Conservation (phyloP, 2,888 invertebrate genomes). For the Cheilosia urbana region DNA sequence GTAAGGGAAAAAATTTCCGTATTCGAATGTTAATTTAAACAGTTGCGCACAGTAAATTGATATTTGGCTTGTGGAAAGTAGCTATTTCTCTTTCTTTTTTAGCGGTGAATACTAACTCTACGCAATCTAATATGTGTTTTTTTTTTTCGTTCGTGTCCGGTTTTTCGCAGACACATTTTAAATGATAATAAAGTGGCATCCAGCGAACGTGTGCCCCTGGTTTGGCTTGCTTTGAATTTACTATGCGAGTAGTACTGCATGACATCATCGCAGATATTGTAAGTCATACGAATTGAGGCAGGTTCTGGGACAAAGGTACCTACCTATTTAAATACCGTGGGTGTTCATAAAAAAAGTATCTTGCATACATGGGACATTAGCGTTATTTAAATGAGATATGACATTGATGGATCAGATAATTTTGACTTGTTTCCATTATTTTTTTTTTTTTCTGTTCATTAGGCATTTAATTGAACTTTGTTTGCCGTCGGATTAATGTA, state of each 20-base stretch:
- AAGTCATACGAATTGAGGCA: constrained; percentile 44
- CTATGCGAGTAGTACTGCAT: constrained; percentile 9
- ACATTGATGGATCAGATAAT: constrained; percentile 10
- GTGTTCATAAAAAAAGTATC: background rate
- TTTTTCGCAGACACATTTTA: constrained; percentile 32
- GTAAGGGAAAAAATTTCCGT: constrained; percentile 5
- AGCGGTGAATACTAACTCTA: background rate
- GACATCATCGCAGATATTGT: constrained; percentile 53
- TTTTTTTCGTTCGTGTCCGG: constrained; percentile 25
- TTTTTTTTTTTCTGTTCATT: background rate
- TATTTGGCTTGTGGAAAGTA: constrained; percentile 16
- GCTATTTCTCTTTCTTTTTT: constrained; percentile 9
- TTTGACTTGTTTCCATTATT: background rate
- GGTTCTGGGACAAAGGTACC: constrained; percentile 39
- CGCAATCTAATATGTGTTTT: background rate
- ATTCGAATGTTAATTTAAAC: constrained; percentile 33
- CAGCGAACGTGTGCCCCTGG: constrained; percentile 24
- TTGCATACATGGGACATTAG: constrained; percentile 8
- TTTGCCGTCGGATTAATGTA: no score
- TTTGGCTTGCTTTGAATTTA: constrained; percentile 21
- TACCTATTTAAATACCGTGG: constrained; percentile 11
- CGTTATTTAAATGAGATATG: background rate
- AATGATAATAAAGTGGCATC: constrained; percentile 35
- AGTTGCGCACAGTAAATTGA: constrained; percentile 10
- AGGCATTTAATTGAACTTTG: background rate